Conservation (phyloP, 2,113 vertebrate species). For the Boleophthalmus pectinirostris region DNA sequence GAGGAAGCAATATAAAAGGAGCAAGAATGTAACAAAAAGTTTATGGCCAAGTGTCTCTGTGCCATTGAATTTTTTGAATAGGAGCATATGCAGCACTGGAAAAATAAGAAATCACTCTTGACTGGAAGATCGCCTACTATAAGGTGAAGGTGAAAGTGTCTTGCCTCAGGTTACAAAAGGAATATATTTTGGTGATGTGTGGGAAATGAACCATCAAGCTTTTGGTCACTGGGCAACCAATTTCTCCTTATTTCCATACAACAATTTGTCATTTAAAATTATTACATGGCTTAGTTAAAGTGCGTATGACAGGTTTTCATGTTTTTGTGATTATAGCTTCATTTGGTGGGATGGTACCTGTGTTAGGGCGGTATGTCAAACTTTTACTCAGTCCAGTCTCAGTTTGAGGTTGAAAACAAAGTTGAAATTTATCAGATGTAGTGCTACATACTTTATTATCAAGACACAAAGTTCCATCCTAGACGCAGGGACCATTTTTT, state of each 20-base stretch:
- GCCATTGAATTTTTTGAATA: constrained; percentile 36
- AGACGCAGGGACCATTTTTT: no score
- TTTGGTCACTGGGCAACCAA: neutral
- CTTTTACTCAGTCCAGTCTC: no score
- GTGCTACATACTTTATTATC: no score
- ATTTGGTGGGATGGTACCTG: no score
- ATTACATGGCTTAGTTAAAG: no score
- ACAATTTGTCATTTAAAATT: neutral
- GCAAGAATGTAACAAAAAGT: constrained; percentile 60
- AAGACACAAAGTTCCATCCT: no score
- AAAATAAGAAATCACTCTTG: neutral
- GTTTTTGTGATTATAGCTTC: no score
- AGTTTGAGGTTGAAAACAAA: no score
- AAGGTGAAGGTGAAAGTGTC: neutral
- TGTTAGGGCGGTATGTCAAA: no score
- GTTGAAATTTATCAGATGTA: no score
- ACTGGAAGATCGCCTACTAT: neutral
- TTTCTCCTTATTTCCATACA: neutral
- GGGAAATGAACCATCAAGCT: neutral
- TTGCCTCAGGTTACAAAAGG: neutral
- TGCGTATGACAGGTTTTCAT: no score
- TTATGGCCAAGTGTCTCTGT: constrained; percentile 37
- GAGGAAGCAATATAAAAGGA: constrained; percentile 59
- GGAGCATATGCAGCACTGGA: constrained; percentile 19
- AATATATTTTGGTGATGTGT: neutral